Base-by-base conservation (phyloP, 2,113 vertebrate genomes). In the Microcebus tavaratra region DNA sequence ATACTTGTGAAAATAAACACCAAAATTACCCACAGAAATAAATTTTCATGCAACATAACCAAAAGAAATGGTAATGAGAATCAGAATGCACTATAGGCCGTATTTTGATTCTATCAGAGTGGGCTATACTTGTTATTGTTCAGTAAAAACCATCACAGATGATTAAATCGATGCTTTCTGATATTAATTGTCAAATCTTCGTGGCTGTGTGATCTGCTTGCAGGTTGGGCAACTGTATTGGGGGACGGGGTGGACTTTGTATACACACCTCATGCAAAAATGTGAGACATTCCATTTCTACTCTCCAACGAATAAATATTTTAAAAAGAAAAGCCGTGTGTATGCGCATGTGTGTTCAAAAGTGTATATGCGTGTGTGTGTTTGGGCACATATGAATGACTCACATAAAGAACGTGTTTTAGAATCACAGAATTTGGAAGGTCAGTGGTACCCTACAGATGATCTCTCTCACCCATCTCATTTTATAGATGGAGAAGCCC, bases 1-100 rank as follows among this genome's bases (percentile, higher is more conserved):
- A 68, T 67, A 68, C 14, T 55, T 83, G 15, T 83, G 29, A 53
- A 68, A 92, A 57, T 73, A 83, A 61, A 21, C 29, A 78, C 42
- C 29, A 72, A 50, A 72, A 88, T 83, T 88, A 36, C 29, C 31
- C 20, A 39, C 31, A 85, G 31, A 45, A 10, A 31, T 59, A 59
- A 65, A 61, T 86, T 85, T 92, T 68, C 17, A 72, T 59, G 57
- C 80, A 86, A 39, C 3, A 29, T 50, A 82, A 91, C 31, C n/a
- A 85, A 53, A 92, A 23, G 29, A 94, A 92, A 86, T 57, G n/a
- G 81, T 29, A 70, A 65, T 10, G 72, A 95, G 15, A 94, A 88
- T 63, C 23, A 76, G n/a, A 87, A 90, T 57, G 34, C 25, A 23
- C 5, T 25, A 81, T 0, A 76, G 13, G 27, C 29, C 57, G 29